Percentiles rank a stretch among this genome's conserved stretches.
Conservation (phyloP, 2,113 vertebrate genomes). For the Thunnus maccoyii region DNA sequence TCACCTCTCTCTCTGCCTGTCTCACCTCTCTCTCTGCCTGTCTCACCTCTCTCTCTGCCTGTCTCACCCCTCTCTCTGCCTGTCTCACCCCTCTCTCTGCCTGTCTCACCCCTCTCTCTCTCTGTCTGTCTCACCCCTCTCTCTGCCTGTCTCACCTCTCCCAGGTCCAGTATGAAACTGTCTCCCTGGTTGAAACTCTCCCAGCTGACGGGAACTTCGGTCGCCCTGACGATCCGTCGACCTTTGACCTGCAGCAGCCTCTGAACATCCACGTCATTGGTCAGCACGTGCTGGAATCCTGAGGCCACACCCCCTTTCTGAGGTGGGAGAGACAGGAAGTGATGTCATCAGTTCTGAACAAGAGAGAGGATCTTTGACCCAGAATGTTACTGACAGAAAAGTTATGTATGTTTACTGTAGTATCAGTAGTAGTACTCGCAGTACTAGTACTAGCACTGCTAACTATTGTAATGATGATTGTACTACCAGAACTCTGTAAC, state of each 20-base stretch:
- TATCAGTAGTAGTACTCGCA: not conserved
- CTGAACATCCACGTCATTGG: constrained; percentile 85
- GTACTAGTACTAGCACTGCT: no score
- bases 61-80: no score
- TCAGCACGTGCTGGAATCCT: constrained; percentile 89
- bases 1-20: no score
- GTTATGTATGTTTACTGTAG: not conserved
- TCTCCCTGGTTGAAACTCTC: constrained; percentile 93
- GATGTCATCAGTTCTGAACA: not conserved
- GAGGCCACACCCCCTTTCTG: constrained; percentile 93
- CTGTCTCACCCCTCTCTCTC: not conserved
- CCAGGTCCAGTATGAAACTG: constrained; percentile 94
- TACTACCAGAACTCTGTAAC: no score
- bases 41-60: no score
- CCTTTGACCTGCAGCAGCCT: constrained; percentile 92
- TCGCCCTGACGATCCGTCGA: constrained; percentile 83
- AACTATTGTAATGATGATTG: no score
- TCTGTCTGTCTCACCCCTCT: not conserved
- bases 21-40: no score
- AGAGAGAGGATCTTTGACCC: no score
- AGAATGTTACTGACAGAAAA: no score
- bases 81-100: no score
- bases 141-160: constrained; percentile 79
- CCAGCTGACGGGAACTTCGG: constrained; percentile 90
- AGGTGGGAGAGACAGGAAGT: constrained; percentile 19